Conservation (phyloP, 2,888 invertebrate genomes). For the Rhabditoides inermis region DNA sequence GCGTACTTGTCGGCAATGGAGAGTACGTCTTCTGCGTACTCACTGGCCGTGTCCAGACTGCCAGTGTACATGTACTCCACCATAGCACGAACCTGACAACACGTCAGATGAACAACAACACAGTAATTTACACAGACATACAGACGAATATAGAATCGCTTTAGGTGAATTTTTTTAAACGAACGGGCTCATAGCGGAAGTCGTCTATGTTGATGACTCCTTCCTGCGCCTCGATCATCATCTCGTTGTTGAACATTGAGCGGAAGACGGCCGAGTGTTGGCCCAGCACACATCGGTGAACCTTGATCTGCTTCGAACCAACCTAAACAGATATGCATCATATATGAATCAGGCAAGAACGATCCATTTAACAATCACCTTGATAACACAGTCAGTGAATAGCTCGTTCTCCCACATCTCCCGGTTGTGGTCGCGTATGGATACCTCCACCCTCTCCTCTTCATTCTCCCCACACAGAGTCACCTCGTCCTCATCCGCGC, state of each 20-base stretch:
- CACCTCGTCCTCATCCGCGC: slow-evolving; percentile 31
- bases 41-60: slow-evolving; percentile 15
- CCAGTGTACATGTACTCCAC: slow-evolving; percentile 48
- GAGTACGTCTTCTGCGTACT: slow-evolving; percentile 41
- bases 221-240: slow-evolving; percentile 44
- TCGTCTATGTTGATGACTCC: slow-evolving; percentile 45
- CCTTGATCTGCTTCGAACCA: slow-evolving; percentile 33
- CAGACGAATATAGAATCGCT: no score
- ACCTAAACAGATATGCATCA: slow-evolving; percentile 35
- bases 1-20: slow-evolving; percentile 47
- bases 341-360: no score
- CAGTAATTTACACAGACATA: no score
- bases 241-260: slow-evolving; percentile 41
- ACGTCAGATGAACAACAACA: no score
- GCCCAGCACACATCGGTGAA: slow-evolving; percentile 44
- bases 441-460: slow-evolving; percentile 18
- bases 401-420: slow-evolving; percentile 42
- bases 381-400: slow-evolving; percentile 43
- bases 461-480: slow-evolving; percentile 19
- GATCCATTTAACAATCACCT: slow-evolving; percentile 24
- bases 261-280: slow-evolving; percentile 44
- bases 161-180: no score
- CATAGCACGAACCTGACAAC: slow-evolving; percentile 38
- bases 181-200: slow-evolving; percentile 39
- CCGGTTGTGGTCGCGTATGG: slow-evolving; percentile 18